These are phyloP conservation scores for Drosophila bunnanda DNA, from an alignment of 2,888 invertebrate species.

Conservation along the genomic window DNA sequence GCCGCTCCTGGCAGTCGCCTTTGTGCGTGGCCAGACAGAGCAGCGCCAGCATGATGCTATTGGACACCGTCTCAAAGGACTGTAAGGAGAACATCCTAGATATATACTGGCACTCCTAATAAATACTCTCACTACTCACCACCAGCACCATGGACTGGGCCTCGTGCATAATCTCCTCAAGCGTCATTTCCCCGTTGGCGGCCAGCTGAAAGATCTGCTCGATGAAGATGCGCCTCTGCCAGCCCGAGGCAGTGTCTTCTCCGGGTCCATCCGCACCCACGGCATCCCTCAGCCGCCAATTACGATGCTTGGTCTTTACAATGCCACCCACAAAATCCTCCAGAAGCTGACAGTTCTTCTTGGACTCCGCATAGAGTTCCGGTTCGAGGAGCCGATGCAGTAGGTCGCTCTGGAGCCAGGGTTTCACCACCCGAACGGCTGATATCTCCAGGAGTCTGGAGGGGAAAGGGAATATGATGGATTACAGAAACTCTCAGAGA, in stretches of 20 bases:
- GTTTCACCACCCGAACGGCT: conserved; percentile 80
- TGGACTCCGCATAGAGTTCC: conserved; percentile 70
- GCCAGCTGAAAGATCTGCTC: conserved; percentile 83
- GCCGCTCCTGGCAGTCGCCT: conserved; percentile 75
- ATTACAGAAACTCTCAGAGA: background rate
- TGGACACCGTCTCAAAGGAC: conserved; percentile 83
- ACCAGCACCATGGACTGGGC: conserved; percentile 83
- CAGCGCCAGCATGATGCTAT: conserved; percentile 80
- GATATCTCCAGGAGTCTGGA: conserved; percentile 79
- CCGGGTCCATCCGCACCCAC: conserved; percentile 13
- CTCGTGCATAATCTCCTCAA: conserved; percentile 83
- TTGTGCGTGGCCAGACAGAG: conserved; percentile 81
- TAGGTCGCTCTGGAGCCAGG: conserved; percentile 83
- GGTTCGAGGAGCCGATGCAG: conserved; percentile 79
- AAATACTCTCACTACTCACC: conserved; percentile 61
- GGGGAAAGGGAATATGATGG: background rate
- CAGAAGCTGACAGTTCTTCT: conserved; percentile 75
- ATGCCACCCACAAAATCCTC: conserved; percentile 81
- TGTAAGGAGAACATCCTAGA: conserved; percentile 16
- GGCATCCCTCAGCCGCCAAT: conserved; percentile 68
- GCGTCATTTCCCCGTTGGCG: conserved; percentile 79
- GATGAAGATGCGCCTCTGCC: conserved; percentile 81
- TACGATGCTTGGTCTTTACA: conserved; percentile 78
- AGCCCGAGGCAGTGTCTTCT: conserved; percentile 49
- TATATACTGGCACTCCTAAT: background rate